Evolutionary conservation across 2,888 invertebrate genomes (phyloP), one percentile per base, ranked within the genome.

Genomic region (Anagyrus pseudococci): DNA sequence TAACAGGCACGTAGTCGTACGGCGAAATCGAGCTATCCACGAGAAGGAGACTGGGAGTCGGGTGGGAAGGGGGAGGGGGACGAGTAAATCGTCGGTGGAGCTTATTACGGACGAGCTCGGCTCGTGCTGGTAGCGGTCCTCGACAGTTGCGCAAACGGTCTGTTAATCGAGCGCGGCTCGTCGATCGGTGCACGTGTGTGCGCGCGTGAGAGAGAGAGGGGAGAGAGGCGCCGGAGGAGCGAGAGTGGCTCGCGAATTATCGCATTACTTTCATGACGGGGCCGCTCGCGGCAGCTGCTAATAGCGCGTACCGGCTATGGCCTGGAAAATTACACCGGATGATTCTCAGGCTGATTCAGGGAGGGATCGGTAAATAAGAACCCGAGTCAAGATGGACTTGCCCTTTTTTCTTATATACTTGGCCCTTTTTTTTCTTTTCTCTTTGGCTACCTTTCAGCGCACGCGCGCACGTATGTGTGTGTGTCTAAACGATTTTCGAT

Each of bases 401-500:
- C 19, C 10, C 43, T 20, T 43, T 43, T 43, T 43, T 20, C 23
- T 29, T 17, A 10, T 26, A 17, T 10, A 15, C 40, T 50, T n/a
- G n/a, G 17, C 43, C 19, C 40, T 40, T 33, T 25, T 4, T 17
- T 20, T 6, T 25, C 29, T 23, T 33, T 50, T 15, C 13, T 44
- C 17, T 47, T 50, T 48, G 15, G 15, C 8, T 52, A 20, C 37
- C 37, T 23, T 43, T 8, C 26, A 43, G 41, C 4, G 8, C 43
- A 7, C 13, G 17, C 10, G 23, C 17, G n/a, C 7, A 29, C 6
- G 13, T 15, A 26, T 4, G 47, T 25, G 22, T 53, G 47, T 48
- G 43, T 58, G 54, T 61, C 56, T 66, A 66, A 66, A 49, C 65
- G 62, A 58, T 66, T 62, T 66, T 66, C 65, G 58, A 66, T 66